Evolutionary conservation across 2,113 vertebrate species (phyloP).

Genomic region (Fulica atra): DNA sequence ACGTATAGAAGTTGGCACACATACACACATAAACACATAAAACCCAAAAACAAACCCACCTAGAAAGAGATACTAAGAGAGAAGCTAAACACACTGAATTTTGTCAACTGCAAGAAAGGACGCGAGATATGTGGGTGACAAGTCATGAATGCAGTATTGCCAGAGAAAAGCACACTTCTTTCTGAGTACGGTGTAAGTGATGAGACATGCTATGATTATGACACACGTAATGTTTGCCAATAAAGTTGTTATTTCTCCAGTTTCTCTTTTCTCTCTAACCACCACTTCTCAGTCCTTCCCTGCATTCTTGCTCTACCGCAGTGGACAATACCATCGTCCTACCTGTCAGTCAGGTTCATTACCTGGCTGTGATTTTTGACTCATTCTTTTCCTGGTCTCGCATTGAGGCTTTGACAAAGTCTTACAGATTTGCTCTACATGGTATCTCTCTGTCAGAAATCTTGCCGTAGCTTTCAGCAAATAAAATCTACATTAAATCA

Average conservation of each 20-base stretch:
- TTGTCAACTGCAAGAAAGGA: slow-evolving; percentile 32
- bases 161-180: neutral
- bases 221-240: neutral
- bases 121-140: slow-evolving; percentile 21
- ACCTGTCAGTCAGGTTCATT: neutral
- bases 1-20: neutral
- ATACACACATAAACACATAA: neutral
- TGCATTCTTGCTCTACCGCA: neutral
- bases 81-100: slow-evolving; percentile 10
- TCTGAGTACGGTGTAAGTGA: neutral
- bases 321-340: neutral
- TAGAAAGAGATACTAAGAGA: neutral
- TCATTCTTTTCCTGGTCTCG: fast-evolving
- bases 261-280: neutral
- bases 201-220: neutral
- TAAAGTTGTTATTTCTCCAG: neutral
- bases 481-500: neutral
- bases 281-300: neutral
- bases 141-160: slow-evolving; percentile 7
- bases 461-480: neutral
- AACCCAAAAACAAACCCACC: slow-evolving; percentile 16
- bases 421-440: neutral
- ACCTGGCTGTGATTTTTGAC: neutral
- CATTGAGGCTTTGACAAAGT: neutral
- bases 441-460: neutral